Base-by-base conservation (phyloP, 1,140 invertebrate genomes). In the Batillaria attramentaria region DNA sequence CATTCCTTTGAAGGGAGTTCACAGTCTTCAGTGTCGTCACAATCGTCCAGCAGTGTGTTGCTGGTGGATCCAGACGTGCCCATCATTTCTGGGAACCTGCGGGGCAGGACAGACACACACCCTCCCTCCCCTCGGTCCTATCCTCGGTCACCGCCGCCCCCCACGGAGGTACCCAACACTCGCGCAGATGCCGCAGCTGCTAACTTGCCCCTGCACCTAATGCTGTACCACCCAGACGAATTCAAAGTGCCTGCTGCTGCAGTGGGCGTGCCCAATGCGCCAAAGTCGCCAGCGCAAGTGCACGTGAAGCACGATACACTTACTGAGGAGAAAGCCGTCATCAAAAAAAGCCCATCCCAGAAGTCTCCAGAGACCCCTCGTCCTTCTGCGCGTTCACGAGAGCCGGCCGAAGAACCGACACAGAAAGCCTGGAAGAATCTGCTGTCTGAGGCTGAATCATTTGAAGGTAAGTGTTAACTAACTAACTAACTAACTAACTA, bases 201-300 rank as follows among this genome's bases (percentile, higher is more conserved):
- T n/a, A 75, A 39, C 37, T 37, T 42, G 33, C 80, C 80, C 0
- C 46, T 81, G 37, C 77, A 81, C 33, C 31, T 81, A 13, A 78
- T 78, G 43, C 60, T 81, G 20, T 81, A 81, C 35, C 80, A 81
- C 46, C 80, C 80, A 16, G 80, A 81, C 39, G 80, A 81, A 57
- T 81, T 81, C 68, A 66, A 66, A 18, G 69, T 81, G 16, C 72
- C 73, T n/a, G 68, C 74, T n/a, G 57, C 77, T 28, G 57, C 57
- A 18, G 60, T 78, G 10, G 41, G 37, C 72, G 35, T 46, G 18
- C 41, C 72, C 4, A 35, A 13, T 8, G 57, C 42, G 8, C 16
- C 20, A n/a, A 33, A 16, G 42, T 24, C 16, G 8, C 0, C 68
- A 13, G 43, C 46, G 24, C 77, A 79, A 43, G 77, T 79, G 0